phyloP scores from a whole-genome alignment of 2,888 invertebrate species.

The Calameuta pallipes region DNA sequence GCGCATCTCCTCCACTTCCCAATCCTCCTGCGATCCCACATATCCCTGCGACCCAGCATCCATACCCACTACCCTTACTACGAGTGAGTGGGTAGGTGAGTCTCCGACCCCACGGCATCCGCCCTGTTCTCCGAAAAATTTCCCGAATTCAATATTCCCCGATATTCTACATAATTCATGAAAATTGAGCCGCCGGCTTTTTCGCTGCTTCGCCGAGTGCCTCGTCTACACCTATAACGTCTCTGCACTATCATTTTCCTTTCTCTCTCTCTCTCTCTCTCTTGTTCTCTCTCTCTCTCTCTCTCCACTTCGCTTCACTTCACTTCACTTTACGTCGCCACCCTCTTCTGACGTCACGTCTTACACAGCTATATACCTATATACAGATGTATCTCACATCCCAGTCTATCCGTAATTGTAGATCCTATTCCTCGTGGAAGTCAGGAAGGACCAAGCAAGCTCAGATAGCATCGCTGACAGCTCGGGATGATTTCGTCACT shows the following conservation, averaged over 20 bases:
- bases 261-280: constrained; percentile 7
- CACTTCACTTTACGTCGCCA: neutral
- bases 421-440: no score
- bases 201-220: constrained; percentile 34
- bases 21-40: constrained; percentile 35
- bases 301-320: constrained; percentile 11
- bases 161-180: constrained; percentile 65
- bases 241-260: constrained; percentile 8
- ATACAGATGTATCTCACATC: no score
- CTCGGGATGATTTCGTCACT: no score
- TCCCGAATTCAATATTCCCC: constrained; percentile 60
- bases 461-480: no score
- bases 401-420: no score
- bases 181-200: constrained; percentile 62
- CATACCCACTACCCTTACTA: constrained; percentile 22
- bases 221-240: constrained; percentile 3
- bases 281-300: constrained; percentile 1
- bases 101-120: constrained; percentile 71
- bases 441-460: no score
- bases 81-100: constrained; percentile 54
- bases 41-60: constrained; percentile 16
- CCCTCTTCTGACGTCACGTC: constrained; percentile 1
- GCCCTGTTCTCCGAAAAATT: constrained; percentile 48
- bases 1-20: constrained; percentile 49
- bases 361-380: no score